These are phyloP conservation scores for Papilio helenus DNA, from an alignment of 1,140 invertebrate species.

Conservation along the genomic window DNA sequence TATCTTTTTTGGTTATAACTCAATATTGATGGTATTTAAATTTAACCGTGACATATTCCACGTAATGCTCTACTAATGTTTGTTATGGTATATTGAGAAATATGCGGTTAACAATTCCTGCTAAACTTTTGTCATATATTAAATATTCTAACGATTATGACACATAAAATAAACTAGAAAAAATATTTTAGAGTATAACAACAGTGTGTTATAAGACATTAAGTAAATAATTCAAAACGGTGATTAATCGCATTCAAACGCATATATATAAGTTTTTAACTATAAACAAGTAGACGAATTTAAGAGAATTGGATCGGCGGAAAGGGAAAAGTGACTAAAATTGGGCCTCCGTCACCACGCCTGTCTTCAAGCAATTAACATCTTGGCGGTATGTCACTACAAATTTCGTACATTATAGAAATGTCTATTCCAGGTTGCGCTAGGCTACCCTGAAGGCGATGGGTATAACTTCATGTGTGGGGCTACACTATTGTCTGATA, in stretches of 20 bases:
- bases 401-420: neutral
- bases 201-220: no score
- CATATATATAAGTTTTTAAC: no score
- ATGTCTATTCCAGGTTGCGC: constrained; percentile 57
- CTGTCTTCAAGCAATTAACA: no score
- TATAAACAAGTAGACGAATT: no score
- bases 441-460: constrained; percentile 55
- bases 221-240: no score
- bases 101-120: neutral
- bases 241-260: no score
- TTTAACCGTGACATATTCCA: neutral
- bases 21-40: neutral
- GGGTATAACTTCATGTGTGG: constrained; percentile 67
- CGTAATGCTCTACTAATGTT: neutral
- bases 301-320: no score
- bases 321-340: no score
- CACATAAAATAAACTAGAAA: neutral
- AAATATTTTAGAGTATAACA: no score
- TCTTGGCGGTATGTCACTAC: neutral
- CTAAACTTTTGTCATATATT: neutral
- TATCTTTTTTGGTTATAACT: no score
- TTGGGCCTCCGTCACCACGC: no score
- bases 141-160: neutral
- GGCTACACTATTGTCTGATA: constrained; percentile 60
- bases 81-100: neutral